A percentile compares a stretch with the other conserved stretches of the same genome.
phyloP scores from a whole-genome alignment of 1,140 invertebrate species.

The Lethocerus indicus region DNA sequence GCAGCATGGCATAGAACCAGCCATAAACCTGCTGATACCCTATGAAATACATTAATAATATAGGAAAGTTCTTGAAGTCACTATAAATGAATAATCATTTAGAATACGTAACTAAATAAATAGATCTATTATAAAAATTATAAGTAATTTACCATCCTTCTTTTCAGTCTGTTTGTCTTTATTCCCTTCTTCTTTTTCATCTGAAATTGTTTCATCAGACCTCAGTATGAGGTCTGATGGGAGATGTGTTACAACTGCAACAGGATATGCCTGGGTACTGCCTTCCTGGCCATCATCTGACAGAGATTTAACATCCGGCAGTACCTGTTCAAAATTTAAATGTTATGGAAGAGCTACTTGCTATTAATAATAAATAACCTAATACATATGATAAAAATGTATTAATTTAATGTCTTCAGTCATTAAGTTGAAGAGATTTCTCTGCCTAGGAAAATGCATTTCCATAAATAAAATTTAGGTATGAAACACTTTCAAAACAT shows the following conservation, averaged over 20 bases:
- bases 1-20: too few species aligned
- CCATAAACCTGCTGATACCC: neutral
- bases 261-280: conserved; percentile 30
- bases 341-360: too few species aligned
- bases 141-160: conserved; percentile 14
- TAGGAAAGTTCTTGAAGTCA: neutral
- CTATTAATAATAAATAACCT: too few species aligned
- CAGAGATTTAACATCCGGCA: conserved; percentile 20
- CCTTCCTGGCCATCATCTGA: conserved; percentile 16
- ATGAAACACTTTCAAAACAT: too few species aligned
- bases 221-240: conserved; percentile 21
- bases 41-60: neutral
- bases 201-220: conserved; percentile 14
- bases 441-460: too few species aligned
- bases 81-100: neutral
- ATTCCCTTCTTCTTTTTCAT: conserved; percentile 18
- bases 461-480: too few species aligned
- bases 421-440: neutral
- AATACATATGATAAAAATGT: too few species aligned
- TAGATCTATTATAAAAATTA: too few species aligned
- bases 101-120: neutral
- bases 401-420: neutral
- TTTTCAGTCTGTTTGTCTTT: conserved; percentile 19
- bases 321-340: conserved; percentile 18
- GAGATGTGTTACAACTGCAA: conserved; percentile 29